These are phyloP conservation scores for Brienomyrus longianalis DNA, from an alignment of 2,113 vertebrate genomes.

Conservation along the genomic window DNA sequence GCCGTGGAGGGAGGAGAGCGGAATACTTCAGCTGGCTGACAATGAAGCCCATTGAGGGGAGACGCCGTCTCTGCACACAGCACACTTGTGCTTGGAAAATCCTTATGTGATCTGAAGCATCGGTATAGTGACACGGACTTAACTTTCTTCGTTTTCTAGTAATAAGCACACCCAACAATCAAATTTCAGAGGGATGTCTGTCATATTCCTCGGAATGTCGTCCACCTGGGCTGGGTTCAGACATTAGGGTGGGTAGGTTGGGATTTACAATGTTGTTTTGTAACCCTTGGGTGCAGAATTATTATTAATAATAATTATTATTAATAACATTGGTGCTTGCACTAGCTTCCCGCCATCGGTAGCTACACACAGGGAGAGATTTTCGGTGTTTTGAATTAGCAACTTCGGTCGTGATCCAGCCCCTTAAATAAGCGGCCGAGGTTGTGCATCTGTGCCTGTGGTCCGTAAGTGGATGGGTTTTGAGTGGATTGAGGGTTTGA, in stretches of 20 bases:
- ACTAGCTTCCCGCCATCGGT: not conserved
- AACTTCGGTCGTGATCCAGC: not conserved
- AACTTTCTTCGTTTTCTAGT: slow-evolving; percentile 18
- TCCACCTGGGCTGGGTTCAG: not conserved
- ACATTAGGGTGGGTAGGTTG: not conserved
- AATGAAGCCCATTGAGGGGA: slow-evolving; percentile 38
- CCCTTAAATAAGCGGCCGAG: not conserved
- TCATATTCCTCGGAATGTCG: not conserved
- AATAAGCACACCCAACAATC: not conserved
- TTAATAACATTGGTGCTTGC: not conserved
- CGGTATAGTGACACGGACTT: slow-evolving; percentile 22
- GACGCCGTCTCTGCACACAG: slow-evolving; percentile 30
- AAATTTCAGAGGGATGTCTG: not conserved
- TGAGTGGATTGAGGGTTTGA: slow-evolving; percentile 18
- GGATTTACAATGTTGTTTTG: not conserved
- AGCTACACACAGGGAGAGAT: not conserved
- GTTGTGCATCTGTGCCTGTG: not conserved
- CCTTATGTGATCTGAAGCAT: slow-evolving; percentile 38
- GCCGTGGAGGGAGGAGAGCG: slow-evolving; percentile 34
- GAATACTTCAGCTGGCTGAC: slow-evolving; percentile 42
- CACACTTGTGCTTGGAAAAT: slow-evolving; percentile 35
- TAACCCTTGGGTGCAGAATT: not conserved
- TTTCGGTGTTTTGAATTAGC: not conserved
- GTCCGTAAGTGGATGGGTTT: slow-evolving; percentile 11
- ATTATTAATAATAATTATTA: not conserved